Base-by-base conservation (phyloP, 1,140 invertebrate species). In the Melipona quadrifasciata region DNA sequence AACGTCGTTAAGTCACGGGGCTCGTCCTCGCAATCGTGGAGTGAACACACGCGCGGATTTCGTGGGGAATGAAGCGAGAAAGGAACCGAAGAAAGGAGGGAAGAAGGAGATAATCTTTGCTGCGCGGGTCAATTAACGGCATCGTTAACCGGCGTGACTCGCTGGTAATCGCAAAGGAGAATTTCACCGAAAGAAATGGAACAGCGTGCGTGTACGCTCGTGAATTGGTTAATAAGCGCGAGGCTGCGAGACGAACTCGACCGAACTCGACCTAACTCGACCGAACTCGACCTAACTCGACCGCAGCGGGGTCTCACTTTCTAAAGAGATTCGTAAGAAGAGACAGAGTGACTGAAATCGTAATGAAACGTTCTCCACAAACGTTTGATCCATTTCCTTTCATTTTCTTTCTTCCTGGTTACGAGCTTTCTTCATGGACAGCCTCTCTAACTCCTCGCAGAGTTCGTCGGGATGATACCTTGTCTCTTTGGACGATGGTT, bases 91-190 rank as follows among this genome's bases (percentile, higher is more conserved):
- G 2, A 24, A n/a, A 16, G n/a, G 39, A 10, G 51, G 8, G 10
- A 14, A 16, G 64, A 5, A 47, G 31, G 31, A 34, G 2, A 17
- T n/a, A 64, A 55, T 68, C 39, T 72, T 51, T 61, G 12, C 57
- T 31, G 61, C 58, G 75, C 61, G 57, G 82, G 78, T 88, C 87
- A 85, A 88, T 88, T 87, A 88, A 88, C 87, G 87, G 87, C 82
- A 88, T 85, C 86, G 82, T 88, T 85, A 84, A 87, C 39, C 19
- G 51, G 39, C 76, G 24, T 24, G 61, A 82, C 81, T 84, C 39
- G 71, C 47, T 80, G 34, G 74, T 78, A 81, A 85, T 73, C 82
- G 47, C 31, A n/a, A 47, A 76, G 21, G 68, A 65, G 72, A 55
- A 86, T 86, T 86, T 87, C n/a, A 53, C 61, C 65, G 17, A 79